A percentile compares a stretch with the other conserved stretches of the same genome.
Conservation (phyloP, 2,888 invertebrate genomes). For the Luperina nickerlii region DNA sequence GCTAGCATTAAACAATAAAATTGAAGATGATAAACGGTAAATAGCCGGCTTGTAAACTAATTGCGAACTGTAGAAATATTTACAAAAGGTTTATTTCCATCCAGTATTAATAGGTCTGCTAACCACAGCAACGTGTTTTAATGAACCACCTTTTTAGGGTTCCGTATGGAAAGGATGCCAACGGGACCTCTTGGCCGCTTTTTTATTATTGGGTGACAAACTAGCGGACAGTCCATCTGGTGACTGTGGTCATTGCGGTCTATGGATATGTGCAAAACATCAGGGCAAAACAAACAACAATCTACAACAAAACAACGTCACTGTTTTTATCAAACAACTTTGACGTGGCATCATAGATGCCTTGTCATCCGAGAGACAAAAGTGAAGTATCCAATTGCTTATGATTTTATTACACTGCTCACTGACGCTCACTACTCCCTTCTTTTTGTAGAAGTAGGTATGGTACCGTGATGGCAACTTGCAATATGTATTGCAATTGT, state of each 20-base stretch:
- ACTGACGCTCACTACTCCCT: background rate
- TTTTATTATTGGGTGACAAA: background rate
- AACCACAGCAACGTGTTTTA: constrained; percentile 41
- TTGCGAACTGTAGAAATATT: constrained; percentile 74
- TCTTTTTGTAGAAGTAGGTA: background rate
- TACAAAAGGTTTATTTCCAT: constrained; percentile 69
- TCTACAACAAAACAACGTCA: too few relatives aligned
- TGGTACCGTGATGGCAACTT: background rate
- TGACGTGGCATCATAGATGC: background rate
- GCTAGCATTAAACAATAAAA: constrained; percentile 53
- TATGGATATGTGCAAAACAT: background rate
- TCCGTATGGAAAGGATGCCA: background rate
- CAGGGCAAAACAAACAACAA: background rate
- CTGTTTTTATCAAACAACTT: too few relatives aligned
- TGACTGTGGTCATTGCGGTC: background rate
- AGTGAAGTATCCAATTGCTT: background rate
- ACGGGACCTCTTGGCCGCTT: background rate
- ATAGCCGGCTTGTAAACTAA: constrained; percentile 69
- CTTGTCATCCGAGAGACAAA: background rate
- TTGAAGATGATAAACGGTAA: constrained; percentile 62
- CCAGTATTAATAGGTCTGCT: constrained; percentile 60
- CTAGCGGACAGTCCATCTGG: background rate
- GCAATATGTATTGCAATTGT: background rate
- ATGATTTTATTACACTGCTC: background rate
- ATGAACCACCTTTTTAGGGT: constrained; percentile 27